Evolutionary conservation across 2,797 vertebrate species (phyloP).

Genomic region (Ficedula albicollis): DNA sequence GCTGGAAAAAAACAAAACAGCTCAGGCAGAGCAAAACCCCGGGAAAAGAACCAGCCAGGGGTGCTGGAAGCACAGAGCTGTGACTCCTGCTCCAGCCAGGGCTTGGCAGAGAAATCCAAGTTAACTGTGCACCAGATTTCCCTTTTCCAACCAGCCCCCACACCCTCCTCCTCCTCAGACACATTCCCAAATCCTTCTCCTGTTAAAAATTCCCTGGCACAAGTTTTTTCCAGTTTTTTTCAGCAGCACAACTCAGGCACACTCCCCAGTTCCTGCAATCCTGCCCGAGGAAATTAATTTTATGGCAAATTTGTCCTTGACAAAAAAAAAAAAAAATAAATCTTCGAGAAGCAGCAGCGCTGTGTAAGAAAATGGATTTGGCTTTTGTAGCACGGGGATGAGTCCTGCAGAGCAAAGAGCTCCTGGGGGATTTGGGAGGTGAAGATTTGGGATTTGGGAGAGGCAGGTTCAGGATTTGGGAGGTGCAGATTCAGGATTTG

Average conservation of each 20-base stretch:
- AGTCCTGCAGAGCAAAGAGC: background rate
- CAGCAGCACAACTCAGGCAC: background rate
- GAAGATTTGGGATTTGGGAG: background rate
- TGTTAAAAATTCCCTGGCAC: background rate
- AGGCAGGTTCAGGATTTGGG: background rate
- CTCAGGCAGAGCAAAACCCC: background rate
- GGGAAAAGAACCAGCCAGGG: background rate
- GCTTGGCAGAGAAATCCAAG: background rate
- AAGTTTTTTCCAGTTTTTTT: background rate
- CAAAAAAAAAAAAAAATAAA: background rate
- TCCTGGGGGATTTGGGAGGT: background rate
- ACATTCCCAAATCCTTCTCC: background rate
- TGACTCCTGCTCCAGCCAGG: background rate
- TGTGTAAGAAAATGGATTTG: background rate
- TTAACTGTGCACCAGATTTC: background rate
- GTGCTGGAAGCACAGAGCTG: background rate
- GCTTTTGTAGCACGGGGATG: background rate
- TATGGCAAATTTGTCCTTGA: background rate
- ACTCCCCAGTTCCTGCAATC: background rate
- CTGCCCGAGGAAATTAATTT: background rate
- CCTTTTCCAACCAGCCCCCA: background rate
- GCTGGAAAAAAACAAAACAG: background rate
- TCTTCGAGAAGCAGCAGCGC: background rate
- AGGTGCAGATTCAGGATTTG: background rate
- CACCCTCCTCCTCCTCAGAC: background rate